A percentile compares a stretch with the other conserved stretches of the same genome.
phyloP scores from a whole-genome alignment of 2,113 vertebrate species.

The rat (Rattus norvegicus) region GRCr8 NC_086020.1:128262501-128263000 shows the following conservation, averaged over 20 bases:
- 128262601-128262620: not conserved
- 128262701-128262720: not conserved
- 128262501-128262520: not conserved
- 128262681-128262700: not conserved
- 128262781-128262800: not conserved
- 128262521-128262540: not conserved
- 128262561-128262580: not conserved
- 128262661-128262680: not conserved
- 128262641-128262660: not conserved
- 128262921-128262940: not conserved
- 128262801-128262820: not conserved
- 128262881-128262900: not conserved
- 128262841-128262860: not conserved
- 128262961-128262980: not conserved
- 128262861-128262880: not conserved
- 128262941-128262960: not conserved
- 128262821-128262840: slow-evolving; percentile 38
- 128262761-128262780: not conserved
- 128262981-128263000: not conserved
- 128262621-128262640: not conserved
- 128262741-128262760: not conserved
- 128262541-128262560: not conserved
- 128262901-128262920: not conserved
- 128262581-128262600: not conserved
- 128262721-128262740: not conserved